Evolutionary conservation across 2,113 vertebrate genomes (phyloP).

Genomic region (Malaclemys terrapin): DNA sequence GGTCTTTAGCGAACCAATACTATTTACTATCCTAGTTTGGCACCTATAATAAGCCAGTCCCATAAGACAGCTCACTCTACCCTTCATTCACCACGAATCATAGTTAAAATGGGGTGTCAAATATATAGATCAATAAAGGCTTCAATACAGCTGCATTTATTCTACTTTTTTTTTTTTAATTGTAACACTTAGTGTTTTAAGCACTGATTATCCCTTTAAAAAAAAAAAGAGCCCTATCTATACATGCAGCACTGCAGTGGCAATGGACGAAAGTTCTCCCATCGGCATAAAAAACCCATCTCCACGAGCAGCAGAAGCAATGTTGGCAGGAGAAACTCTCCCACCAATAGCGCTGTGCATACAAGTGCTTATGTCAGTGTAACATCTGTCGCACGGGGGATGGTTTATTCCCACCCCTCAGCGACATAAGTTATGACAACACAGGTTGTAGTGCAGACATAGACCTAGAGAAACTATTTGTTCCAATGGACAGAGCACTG

Average conservation of each 20-base stretch:
- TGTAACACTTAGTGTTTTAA: neutral
- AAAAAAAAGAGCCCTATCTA: neutral
- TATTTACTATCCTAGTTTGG: neutral
- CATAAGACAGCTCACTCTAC: neutral
- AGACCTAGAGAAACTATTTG: neutral
- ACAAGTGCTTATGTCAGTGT: no score
- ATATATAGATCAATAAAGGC: neutral
- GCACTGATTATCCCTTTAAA: neutral
- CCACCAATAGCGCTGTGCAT: no score
- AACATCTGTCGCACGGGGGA: no score
- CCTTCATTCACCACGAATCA: neutral
- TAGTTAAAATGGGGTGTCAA: neutral
- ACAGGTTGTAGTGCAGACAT: no score
- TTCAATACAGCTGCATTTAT: neutral
- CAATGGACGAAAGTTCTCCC: no score
- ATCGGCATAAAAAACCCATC: no score
- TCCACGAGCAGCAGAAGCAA: no score
- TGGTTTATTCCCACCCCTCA: no score
- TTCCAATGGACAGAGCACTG: neutral
- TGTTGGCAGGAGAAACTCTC: no score
- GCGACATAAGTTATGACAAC: no score
- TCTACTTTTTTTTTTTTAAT: neutral
- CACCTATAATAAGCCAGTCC: neutral
- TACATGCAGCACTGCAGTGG: no score
- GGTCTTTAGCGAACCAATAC: accelerated